These are phyloP conservation scores for Aphaenogaster ashmeadi DNA, from an alignment of 1,140 invertebrate species.

Conservation along the genomic window DNA sequence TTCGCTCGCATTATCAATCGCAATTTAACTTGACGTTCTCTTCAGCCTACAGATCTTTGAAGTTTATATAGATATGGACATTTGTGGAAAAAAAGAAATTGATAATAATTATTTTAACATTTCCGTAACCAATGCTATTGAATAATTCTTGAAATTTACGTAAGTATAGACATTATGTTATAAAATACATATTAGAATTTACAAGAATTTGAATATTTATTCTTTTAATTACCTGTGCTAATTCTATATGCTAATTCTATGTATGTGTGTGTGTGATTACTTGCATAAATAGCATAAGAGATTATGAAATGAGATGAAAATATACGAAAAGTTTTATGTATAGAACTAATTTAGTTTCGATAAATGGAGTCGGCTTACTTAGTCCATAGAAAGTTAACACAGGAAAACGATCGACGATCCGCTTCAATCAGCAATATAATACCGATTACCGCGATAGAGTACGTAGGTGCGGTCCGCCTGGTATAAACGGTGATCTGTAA, in stretches of 20 bases:
- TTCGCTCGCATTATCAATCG: neutral
- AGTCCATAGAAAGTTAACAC: conserved; percentile 58
- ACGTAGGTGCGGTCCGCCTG: conserved; percentile 70
- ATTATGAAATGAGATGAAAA: conserved; percentile 23
- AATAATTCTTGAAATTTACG: conserved; percentile 4
- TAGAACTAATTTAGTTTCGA: conserved; percentile 9
- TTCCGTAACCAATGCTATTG: neutral
- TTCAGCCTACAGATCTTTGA: neutral
- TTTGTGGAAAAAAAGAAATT: neutral
- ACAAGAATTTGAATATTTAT: neutral
- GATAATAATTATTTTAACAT: neutral
- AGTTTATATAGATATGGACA: neutral
- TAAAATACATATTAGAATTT: neutral
- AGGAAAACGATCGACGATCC: conserved; percentile 65
- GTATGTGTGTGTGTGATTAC: neutral
- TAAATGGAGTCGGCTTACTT: neutral
- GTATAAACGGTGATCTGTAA: conserved; percentile 66
- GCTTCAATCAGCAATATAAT: conserved; percentile 70
- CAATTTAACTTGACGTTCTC: neutral
- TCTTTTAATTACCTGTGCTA: neutral
- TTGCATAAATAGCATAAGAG: neutral
- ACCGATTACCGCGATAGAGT: conserved; percentile 43
- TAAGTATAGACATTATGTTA: neutral
- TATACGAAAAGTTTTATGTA: neutral
- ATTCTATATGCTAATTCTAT: neutral